Base-by-base conservation (phyloP, 2,888 invertebrate species). In the Sepiola atlantica region DNA sequence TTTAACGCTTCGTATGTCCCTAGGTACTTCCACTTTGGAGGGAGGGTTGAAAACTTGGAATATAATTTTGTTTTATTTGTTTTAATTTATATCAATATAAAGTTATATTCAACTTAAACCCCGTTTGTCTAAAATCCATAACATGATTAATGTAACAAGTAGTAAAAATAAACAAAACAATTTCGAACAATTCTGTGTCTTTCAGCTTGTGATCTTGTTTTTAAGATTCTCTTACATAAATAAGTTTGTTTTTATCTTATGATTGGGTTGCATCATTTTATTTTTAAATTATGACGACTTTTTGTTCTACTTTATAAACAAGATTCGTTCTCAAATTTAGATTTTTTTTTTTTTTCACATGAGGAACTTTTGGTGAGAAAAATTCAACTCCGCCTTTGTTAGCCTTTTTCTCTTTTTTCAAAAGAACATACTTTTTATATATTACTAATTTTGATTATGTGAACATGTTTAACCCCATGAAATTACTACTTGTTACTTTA, bases 111-210 rank as follows among this genome's bases (percentile, higher is more conserved):
- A 12, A 77, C 10, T 77, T 77, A 20, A 57, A 3, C n/a, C 18
- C 21, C 57, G 57, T 77, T 77, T 21, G 77, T 77, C 32, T 61
- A 61, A 45, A 21, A 24, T 61, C 1, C 1, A 77, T 16, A n/a
- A 77, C 77, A n/a, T 77, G n/a, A 14, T 77, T n/a, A 77, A 77
- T n/a, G 77, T 77, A 77, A 77, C 77, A 77, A 77, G n/a, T 77
- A 77, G 77, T 77, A 77, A 61, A 61, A 14, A 61, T 24, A 18
- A 21, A 61, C 61, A 61, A 77, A n/a, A 77, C n/a, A 77, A 2
- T 77, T n/a, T 77, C 28, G 4, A 14, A 2, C 18, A n/a, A n/a
- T 77, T 77, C 14, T 12, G 32, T 77, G 28, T n/a, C n/a, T n/a
- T n/a, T 14, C 0, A n/a, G 10, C 28, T 16, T n/a, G 14, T 6